Evolutionary conservation across 1,140 invertebrate genomes (phyloP), one percentile per base, ranked within the genome.

Genomic region (Pissodes strobi): DNA sequence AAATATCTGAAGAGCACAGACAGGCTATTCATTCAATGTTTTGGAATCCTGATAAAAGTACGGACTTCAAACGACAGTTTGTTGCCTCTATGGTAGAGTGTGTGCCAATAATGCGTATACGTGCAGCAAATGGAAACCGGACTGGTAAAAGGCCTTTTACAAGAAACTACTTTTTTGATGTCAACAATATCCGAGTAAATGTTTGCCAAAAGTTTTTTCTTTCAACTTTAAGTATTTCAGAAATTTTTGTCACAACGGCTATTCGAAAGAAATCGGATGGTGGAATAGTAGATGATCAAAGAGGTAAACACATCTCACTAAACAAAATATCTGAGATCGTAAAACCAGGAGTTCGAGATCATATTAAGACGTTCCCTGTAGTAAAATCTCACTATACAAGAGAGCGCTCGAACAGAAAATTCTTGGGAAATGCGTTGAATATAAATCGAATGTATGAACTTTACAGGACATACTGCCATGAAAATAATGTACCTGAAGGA

Each of bases 181-280:
- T 30, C 5, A 30, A 30, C 27, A 30, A 30, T 30, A 30, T 30
- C 12, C 4, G 27, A 30, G 27, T 30, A 12, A 30, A 30, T 12
- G 27, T 30, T n/a, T n/a, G n/a, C n/a, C n/a, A n/a, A n/a, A 41
- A 41, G 15, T n/a, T 12, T 41, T 41, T 41, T 41, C 15, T 41
- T 41, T 41, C 15, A 41, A 41, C 39, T 41, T n/a, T 41, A 41
- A 41, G 39, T 41, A 41, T 41, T 41, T 41, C 39, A 41, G 39
- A 41, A 41, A 41, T 13, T 41, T 41, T 41, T 41, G 39, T 41
- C 39, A 41, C 15, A 41, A 41, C 10, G 39, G 39, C 39, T 41
- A 41, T 12, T 12, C 5, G 39, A n/a, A 41, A 17, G 15, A n/a
- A 41, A 41, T n/a, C 13, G 10, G 39, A 41, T 17, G 39, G 39